Evolutionary conservation across 1,140 invertebrate genomes (phyloP).

Genomic region (Heliconius nattereri): DNA sequence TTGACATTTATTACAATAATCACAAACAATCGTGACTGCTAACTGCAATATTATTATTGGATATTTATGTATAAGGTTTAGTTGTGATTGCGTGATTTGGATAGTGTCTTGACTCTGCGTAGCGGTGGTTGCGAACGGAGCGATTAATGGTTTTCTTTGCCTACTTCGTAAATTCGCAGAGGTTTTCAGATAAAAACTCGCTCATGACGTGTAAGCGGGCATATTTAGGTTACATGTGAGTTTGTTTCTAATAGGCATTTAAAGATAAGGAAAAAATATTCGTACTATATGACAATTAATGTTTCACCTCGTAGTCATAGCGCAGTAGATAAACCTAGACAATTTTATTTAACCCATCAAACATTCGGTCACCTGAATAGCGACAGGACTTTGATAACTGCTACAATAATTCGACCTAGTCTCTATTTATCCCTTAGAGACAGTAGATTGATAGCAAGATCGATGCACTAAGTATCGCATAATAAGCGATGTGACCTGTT

Average conservation of each 20-base stretch:
- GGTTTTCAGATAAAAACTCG: too few relatives aligned
- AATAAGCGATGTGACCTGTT: background rate
- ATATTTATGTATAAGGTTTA: background rate
- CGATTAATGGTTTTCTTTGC: background rate
- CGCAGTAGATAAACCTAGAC: background rate
- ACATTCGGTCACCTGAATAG: background rate
- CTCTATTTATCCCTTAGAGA: background rate
- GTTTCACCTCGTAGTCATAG: background rate
- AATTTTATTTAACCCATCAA: background rate
- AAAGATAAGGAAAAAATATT: too few relatives aligned
- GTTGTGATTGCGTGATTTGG: background rate
- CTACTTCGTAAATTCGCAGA: too few relatives aligned
- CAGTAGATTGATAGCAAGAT: background rate
- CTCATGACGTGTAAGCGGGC: too few relatives aligned
- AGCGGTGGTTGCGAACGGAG: background rate
- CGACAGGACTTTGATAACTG: background rate
- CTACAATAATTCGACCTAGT: background rate
- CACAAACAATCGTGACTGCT: conserved; percentile 8
- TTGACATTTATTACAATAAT: conserved; percentile 40
- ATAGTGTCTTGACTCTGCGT: background rate
- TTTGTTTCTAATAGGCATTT: too few relatives aligned
- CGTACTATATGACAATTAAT: too few relatives aligned
- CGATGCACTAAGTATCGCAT: background rate
- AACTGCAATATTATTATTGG: conserved; percentile 2
- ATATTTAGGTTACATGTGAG: too few relatives aligned